Conservation (phyloP, 2,888 invertebrate genomes). For the Aphodius granarius region DNA sequence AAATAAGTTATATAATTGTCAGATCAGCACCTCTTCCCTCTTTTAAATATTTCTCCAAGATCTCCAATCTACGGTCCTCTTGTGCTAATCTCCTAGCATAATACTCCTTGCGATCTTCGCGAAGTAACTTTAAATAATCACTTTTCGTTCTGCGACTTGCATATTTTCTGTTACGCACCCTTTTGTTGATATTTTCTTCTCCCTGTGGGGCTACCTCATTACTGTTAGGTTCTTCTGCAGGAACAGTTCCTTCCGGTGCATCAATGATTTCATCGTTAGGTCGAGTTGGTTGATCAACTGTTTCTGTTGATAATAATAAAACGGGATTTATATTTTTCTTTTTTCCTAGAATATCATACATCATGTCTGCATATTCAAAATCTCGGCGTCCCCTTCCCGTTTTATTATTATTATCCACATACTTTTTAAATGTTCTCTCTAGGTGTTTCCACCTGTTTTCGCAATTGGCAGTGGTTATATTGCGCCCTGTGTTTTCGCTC, state of each 20-base stretch:
- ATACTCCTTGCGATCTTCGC: conserved; percentile 11
- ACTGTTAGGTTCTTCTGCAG: not conserved
- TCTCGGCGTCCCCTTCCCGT: conserved; percentile 3
- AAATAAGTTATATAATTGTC: too few relatives aligned
- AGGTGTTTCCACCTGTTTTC: too few relatives aligned
- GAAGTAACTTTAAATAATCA: not conserved
- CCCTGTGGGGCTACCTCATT: not conserved
- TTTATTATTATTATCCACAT: conserved; percentile 4
- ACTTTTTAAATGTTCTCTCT: too few relatives aligned
- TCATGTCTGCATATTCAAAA: conserved; percentile 14
- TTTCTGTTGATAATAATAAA: not conserved
- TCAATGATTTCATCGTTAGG: not conserved
- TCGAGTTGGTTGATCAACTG: not conserved
- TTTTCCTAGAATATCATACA: conserved; percentile 2
- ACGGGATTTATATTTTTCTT: not conserved
- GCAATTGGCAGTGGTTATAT: too few relatives aligned
- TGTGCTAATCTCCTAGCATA: conserved; percentile 6
- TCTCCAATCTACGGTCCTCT: too few relatives aligned
- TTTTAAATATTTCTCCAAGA: too few relatives aligned
- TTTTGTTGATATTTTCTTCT: not conserved
- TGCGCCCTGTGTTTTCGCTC: too few relatives aligned
- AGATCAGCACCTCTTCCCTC: too few relatives aligned
- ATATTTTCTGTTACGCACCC: not conserved
- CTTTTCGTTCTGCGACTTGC: not conserved
- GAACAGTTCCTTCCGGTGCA: not conserved